These are phyloP conservation scores for Stegophylla sp. DNA, from an alignment of 2,888 invertebrate species.

Conservation along the genomic window DNA sequence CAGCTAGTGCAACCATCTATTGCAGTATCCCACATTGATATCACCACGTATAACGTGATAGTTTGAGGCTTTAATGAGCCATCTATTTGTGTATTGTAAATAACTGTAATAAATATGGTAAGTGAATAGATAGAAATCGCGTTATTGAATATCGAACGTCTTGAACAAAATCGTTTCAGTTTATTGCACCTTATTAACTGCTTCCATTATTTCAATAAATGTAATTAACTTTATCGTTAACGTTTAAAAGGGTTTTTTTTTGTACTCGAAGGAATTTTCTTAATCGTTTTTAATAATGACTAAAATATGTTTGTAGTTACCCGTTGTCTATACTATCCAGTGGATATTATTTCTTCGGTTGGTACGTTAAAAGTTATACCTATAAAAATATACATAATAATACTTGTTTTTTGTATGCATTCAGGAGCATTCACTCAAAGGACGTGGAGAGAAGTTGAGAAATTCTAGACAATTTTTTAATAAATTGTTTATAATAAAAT, in stretches of 20 bases:
- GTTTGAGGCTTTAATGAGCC: not conserved
- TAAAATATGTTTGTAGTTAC: no score
- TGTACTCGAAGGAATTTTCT: not conserved
- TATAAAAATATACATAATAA: no score
- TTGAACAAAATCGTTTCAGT: not conserved
- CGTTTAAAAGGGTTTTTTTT: conserved; percentile 12
- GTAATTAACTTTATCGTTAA: not conserved
- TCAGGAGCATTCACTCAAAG: no score
- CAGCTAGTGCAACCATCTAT: no score
- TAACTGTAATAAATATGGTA: not conserved
- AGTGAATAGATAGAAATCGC: not conserved
- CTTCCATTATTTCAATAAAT: not conserved
- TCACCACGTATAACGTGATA: not conserved
- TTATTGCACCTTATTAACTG: not conserved
- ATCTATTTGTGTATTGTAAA: not conserved
- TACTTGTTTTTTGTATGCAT: no score
- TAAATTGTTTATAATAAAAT: no score
- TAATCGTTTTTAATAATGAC: not conserved
- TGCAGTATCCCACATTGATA: no score
- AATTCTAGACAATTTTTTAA: no score
- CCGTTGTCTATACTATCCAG: no score
- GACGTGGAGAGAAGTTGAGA: no score
- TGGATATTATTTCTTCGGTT: no score
- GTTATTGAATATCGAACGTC: not conserved
- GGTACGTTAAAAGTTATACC: no score